Conservation (phyloP, 30 jellyfish, hydroid and myxozoan genomes). For the Cassiopea andromeda region DNA sequence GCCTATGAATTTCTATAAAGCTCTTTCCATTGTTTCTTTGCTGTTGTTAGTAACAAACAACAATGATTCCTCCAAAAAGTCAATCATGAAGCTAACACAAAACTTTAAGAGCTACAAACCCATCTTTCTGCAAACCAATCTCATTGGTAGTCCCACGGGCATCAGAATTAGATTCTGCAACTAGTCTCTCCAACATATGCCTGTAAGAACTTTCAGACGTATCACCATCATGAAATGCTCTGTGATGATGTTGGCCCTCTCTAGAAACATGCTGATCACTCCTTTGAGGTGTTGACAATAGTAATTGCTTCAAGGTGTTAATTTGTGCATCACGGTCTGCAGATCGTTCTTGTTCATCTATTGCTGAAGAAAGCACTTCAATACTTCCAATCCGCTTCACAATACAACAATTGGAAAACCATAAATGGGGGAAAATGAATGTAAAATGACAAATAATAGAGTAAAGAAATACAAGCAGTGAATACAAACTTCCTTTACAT, state of each 20-base stretch:
- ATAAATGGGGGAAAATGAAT: too few relatives aligned
- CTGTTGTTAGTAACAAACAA: too few relatives aligned
- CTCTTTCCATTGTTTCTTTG: too few relatives aligned
- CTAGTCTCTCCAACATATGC: constrained; percentile 50
- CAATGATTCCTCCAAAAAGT: too few relatives aligned
- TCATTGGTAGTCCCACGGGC: background rate
- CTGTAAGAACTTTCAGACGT: constrained; percentile 1
- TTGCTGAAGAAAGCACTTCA: constrained; percentile 1
- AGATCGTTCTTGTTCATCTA: constrained; percentile 54
- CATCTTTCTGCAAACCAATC: constrained; percentile 7
- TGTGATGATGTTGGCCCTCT: constrained; percentile 1
- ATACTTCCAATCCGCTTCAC: background rate
- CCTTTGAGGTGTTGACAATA: constrained; percentile 7
- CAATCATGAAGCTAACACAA: too few relatives aligned
- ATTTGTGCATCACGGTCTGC: constrained; percentile 63
- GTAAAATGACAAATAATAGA: too few relatives aligned
- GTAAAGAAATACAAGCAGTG: too few relatives aligned
- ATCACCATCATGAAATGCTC: constrained; percentile 37
- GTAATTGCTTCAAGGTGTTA: constrained; percentile 41
- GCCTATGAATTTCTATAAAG: too few relatives aligned
- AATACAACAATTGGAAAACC: too few relatives aligned
- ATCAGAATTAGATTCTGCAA: constrained; percentile 3
- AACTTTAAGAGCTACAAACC: constrained; percentile 18
- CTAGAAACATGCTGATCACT: constrained; percentile 1
- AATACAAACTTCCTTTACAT: too few relatives aligned